These are phyloP conservation scores for Lophotriccus pileatus DNA, from an alignment of 2,797 vertebrate species.

Conservation along the genomic window DNA sequence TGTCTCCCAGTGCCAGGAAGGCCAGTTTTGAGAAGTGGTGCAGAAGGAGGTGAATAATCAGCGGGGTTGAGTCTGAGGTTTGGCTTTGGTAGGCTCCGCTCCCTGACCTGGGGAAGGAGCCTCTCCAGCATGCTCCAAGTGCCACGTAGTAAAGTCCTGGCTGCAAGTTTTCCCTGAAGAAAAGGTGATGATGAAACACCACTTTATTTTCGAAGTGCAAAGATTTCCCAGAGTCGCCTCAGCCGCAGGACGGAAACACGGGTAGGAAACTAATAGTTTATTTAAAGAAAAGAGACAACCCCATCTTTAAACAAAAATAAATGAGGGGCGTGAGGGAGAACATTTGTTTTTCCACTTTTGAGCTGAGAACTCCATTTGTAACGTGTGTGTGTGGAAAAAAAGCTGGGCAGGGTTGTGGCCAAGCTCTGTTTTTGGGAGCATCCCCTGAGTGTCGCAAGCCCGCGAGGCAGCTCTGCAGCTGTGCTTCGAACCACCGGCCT, in stretches of 20 bases:
- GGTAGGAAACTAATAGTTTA: background rate
- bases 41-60: background rate
- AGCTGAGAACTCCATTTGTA: background rate
- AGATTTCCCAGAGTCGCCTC: background rate
- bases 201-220: background rate
- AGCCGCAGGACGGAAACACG: background rate
- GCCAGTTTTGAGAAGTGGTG: background rate
- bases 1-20: background rate
- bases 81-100: background rate
- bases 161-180: background rate
- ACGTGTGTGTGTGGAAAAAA: background rate
- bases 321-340: background rate
- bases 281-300: background rate
- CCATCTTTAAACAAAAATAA: background rate
- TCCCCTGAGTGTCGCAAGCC: background rate
- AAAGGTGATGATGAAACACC: background rate
- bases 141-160: background rate
- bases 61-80: background rate
- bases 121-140: background rate
- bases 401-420: background rate
- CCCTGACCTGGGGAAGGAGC: background rate
- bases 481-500: background rate
- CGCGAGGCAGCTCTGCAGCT: slow-evolving; percentile 12
- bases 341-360: background rate
- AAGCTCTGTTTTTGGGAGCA: background rate